Evolutionary conservation across 2,113 vertebrate species (phyloP), one percentile per base, ranked within the genome.

Genomic region (Agapornis roseicollis): DNA sequence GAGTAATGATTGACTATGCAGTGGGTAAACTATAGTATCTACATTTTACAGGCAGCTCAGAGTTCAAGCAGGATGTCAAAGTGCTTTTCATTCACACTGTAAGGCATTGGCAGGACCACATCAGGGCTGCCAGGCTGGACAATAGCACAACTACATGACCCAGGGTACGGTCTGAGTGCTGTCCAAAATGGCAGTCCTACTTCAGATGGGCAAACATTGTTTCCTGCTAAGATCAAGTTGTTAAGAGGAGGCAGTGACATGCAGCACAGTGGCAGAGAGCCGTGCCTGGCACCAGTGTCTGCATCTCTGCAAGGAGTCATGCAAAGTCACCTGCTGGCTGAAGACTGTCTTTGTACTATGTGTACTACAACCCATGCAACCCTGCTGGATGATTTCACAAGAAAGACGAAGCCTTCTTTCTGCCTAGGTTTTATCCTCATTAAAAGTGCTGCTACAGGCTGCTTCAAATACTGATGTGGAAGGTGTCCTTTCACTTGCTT

Each of bases 401-500:
- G 86, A 92, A 95, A 95, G 84, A 95, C 64, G 29, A 90, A 90
- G 20, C 18, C 66, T 83, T 78, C 86, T 90, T 66, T 89, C 53
- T 60, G 29, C 55, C 35, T 73, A 85, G n/a, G 39, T 77, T 42
- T 93, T 35, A 68, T 84, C 24, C 29, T 94, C 68, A 84, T 93
- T 91, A 90, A 91, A 96, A 92, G 94, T 85, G 84, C 73, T 81
- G 74, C 91, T 92, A 89, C 41, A 92, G 15, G 33, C 64, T 78
- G 35, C 60, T 91, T 88, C 88, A 96, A 78, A 90, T 56, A 84
- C 68, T 90, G 80, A 90, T 85, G 42, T 93, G 76, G 80, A 94
- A 96, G 68, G 80, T 91, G 90, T 69, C 91, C 80, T 96, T 96
- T 94, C 73, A 52, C 66, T 91, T 81, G 42, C 77, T 89, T 92